Evolutionary conservation across 2,888 invertebrate species (phyloP), one percentile per base, ranked within the genome.

Genomic region (Prionchulus punctatus): DNA sequence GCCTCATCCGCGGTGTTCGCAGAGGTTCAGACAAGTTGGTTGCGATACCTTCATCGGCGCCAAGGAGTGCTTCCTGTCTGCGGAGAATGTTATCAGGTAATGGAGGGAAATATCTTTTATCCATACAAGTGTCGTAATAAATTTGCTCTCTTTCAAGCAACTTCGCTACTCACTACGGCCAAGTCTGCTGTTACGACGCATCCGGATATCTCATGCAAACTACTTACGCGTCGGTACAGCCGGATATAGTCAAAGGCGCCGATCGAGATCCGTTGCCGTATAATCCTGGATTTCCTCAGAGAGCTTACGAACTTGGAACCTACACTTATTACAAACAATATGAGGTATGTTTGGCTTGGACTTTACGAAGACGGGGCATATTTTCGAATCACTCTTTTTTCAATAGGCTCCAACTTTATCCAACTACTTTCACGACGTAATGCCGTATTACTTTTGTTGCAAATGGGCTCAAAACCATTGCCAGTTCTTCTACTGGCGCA

Each of bases 111-210:
- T 7, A 45, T 45, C 12, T 26, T 28, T 4, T 28, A 28, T 28
- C 28, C 4, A 49, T 26, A 15, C 7, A 26, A 49, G 12, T 4
- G 7, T 30, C 50, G 12, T 7, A 26, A 49, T 15, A 12, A 30
- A 18, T 30, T 56, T 4, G 36, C 15, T 3, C n/a, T 3, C 15
- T 53, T 54, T 55, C 26, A 54, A 63, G 63, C 12, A 12, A 28
- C 2, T 45, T 43, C 2, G 67, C 65, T 3, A 69, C 74, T 0
- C 66, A 65, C 55, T 67, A 68, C 58, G 94, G 92, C 55, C 94
- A 94, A 69, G 91, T 94, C 69, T 98, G 96, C 67, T 98, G 96
- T 71, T 98, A 96, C 71, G 91, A 92, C 71, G 85, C 85, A 68
- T 84, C 86, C 64, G 83, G 84, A 1, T 86, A 82, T 73, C 78